A percentile compares a stretch with the other conserved stretches of the same genome.
Evolutionary conservation across 1,140 invertebrate genomes (phyloP).

Genomic region (Drosophila ananassae): DNA sequence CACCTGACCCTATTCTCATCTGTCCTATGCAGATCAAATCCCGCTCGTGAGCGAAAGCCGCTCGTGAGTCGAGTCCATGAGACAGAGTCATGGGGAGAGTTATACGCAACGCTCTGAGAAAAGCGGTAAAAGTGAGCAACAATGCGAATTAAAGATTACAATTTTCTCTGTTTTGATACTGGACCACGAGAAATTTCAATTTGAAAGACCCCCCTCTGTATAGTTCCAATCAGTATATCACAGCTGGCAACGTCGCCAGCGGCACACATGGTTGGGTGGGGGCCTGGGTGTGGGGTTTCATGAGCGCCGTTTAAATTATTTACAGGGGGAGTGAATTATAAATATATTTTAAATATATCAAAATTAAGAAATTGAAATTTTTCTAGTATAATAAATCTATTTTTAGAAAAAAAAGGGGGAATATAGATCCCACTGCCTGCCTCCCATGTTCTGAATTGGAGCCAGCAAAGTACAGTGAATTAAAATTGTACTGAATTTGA

Average conservation of each 20-base stretch:
- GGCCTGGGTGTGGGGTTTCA: conserved; percentile 4
- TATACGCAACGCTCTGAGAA: conserved; percentile 60
- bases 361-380: too few species aligned
- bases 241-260: conserved; percentile 48
- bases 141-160: conserved; percentile 63
- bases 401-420: background rate
- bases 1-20: conserved; percentile 64
- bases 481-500: background rate
- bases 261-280: background rate
- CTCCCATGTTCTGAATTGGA: background rate
- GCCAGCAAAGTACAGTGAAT: background rate
- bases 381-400: too few species aligned
- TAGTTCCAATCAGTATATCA: conserved; percentile 65
- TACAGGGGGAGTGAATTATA: too few species aligned
- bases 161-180: conserved; percentile 77
- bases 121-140: conserved; percentile 58
- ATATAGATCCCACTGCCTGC: background rate
- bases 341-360: too few species aligned
- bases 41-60: conserved; percentile 70
- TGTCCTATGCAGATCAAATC: conserved; percentile 76
- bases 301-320: too few species aligned
- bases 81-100: conserved; percentile 53
- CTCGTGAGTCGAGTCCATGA: conserved; percentile 4
- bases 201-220: conserved; percentile 51
- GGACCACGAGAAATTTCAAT: conserved; percentile 30